A percentile compares a stretch with the other conserved stretches of the same genome.
These are phyloP conservation scores for Prenolepis imparis DNA, from an alignment of 2,888 invertebrate species.

Conservation along the genomic window DNA sequence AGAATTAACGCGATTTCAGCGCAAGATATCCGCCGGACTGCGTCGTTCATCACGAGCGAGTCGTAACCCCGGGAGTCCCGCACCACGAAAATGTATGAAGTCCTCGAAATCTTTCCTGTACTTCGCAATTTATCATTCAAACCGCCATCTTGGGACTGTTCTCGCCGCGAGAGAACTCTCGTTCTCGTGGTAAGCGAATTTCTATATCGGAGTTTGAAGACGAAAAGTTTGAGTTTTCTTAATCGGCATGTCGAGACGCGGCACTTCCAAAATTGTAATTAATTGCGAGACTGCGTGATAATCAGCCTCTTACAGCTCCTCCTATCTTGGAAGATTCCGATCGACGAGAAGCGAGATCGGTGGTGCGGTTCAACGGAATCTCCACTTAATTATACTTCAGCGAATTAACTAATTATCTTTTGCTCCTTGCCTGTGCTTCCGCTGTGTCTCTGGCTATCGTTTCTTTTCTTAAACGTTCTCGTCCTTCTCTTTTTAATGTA, in stretches of 20 bases:
- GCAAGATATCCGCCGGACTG: constrained; percentile 57
- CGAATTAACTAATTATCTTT: constrained; percentile 79
- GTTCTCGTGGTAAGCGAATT: constrained; percentile 16
- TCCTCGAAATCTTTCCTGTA: constrained; percentile 61
- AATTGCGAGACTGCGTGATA: constrained; percentile 51
- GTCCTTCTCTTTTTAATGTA: constrained; percentile 70
- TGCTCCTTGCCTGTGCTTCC: constrained; percentile 46
- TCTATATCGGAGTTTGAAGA: constrained; percentile 8
- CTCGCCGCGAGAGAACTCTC: constrained; percentile 30
- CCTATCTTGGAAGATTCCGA: constrained; percentile 28
- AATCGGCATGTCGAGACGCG: not conserved
- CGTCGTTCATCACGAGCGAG: constrained; percentile 69
- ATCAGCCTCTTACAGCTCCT: not conserved
- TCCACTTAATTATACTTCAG: constrained; percentile 75
- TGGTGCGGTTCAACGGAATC: constrained; percentile 53
- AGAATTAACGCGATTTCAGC: constrained; percentile 67
- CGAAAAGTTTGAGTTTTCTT: not conserved
- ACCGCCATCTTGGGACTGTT: constrained; percentile 55
- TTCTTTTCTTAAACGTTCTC: constrained; percentile 52
- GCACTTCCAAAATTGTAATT: constrained; percentile 38
- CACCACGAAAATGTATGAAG: constrained; percentile 68
- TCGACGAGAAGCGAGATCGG: constrained; percentile 33
- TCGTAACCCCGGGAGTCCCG: constrained; percentile 60
- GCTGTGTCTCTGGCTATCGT: constrained; percentile 32
- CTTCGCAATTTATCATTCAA: constrained; percentile 67